Conservation (phyloP, 2,797 vertebrate species). For the Siniperca obscura region DNA sequence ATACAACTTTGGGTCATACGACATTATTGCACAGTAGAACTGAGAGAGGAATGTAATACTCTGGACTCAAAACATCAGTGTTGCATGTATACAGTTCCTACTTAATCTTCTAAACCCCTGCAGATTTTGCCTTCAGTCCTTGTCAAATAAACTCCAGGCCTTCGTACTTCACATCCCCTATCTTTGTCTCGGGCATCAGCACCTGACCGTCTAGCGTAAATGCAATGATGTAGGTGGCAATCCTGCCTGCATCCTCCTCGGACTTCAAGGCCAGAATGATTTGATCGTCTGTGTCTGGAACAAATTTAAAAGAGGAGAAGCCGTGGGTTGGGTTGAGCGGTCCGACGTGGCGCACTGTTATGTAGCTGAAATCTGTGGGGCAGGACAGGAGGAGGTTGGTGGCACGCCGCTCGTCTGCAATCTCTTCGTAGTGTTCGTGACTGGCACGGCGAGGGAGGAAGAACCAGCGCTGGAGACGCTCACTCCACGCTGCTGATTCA, state of each 20-base stretch:
- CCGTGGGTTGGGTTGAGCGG: conserved; percentile 89
- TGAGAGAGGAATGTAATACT: conserved; percentile 4
- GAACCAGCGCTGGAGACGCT: conserved; percentile 92
- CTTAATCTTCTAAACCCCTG: neutral
- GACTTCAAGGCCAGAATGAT: conserved; percentile 94
- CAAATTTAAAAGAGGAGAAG: conserved; percentile 96
- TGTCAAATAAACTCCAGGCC: conserved; percentile 93
- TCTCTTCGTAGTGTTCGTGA: conserved; percentile 89
- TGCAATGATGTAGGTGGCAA: conserved; percentile 93
- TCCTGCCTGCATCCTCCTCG: conserved; percentile 89
- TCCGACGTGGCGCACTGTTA: conserved; percentile 81
- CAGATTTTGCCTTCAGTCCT: neutral
- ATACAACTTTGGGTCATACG: conserved; percentile 2
- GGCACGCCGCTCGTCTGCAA: conserved; percentile 88
- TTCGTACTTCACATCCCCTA: conserved; percentile 93
- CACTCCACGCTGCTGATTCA: conserved; percentile 93
- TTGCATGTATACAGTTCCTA: neutral
- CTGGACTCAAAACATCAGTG: conserved; percentile 1
- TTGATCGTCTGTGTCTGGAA: conserved; percentile 93
- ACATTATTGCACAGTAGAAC: conserved; percentile 43
- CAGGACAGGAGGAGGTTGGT: conserved; percentile 93
- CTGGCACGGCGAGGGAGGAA: conserved; percentile 95
- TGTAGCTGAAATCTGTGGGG: conserved; percentile 84
- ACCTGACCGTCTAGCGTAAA: conserved; percentile 91
- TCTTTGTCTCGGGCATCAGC: conserved; percentile 92